Conservation (phyloP, 1,140 invertebrate species). For the Drosophila sp. region DNA sequence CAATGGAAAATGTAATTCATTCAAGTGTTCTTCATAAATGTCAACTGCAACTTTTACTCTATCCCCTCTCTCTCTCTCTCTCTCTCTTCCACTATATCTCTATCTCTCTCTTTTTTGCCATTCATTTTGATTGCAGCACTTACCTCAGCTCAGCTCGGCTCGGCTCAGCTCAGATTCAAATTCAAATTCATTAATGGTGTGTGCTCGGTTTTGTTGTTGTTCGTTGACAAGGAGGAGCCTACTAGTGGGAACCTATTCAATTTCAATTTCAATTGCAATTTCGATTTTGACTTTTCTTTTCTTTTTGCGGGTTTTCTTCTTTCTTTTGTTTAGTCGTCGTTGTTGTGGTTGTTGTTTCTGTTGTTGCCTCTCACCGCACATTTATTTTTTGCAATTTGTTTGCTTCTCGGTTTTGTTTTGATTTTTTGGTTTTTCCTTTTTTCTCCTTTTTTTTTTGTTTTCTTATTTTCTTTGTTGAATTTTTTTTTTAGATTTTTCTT, state of each 20-base stretch:
- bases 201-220: conserved; percentile 20
- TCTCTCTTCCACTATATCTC: neutral
- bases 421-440: conserved; percentile 6
- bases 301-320: conserved; percentile 64
- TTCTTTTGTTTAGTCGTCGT: conserved; percentile 49
- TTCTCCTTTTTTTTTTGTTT: neutral
- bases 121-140: conserved; percentile 10
- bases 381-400: conserved; percentile 64
- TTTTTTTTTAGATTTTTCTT: conserved; percentile 29
- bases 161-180: conserved; percentile 14
- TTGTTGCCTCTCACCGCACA: conserved; percentile 56
- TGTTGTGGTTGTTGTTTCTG: conserved; percentile 37
- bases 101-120: neutral
- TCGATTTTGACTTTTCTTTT: conserved; percentile 46
- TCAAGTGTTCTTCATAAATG: conserved; percentile 9
- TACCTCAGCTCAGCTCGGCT: conserved; percentile 24
- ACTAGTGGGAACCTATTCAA: conserved; percentile 31
- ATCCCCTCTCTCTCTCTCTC: neutral
- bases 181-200: conserved; percentile 13
- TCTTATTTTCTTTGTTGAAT: conserved; percentile 21
- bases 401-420: conserved; percentile 32
- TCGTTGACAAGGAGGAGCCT: conserved; percentile 28
- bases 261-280: conserved; percentile 33
- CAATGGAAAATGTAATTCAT: conserved; percentile 1
- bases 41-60: conserved; percentile 5